A percentile compares a stretch with the other conserved stretches of the same genome.
Conservation (phyloP, 2,888 invertebrate genomes). For the Acrocera orbiculus region DNA sequence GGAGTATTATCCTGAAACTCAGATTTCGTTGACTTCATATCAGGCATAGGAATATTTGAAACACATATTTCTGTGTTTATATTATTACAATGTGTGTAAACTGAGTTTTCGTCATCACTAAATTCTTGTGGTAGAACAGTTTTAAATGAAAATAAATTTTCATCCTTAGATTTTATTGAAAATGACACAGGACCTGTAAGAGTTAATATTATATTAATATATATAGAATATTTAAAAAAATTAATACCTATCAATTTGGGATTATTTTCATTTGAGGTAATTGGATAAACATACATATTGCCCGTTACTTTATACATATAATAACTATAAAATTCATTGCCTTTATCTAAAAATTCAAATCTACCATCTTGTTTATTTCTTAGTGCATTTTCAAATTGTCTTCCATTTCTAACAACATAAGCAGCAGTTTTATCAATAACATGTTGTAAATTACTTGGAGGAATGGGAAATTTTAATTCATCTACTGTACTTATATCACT, state of each 20-base stretch:
- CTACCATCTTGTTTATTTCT: constrained; percentile 67
- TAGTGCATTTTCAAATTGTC: constrained; percentile 78
- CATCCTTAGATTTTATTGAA: constrained; percentile 67
- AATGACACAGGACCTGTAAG: constrained; percentile 60
- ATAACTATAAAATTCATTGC: constrained; percentile 61
- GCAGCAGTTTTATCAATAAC: constrained; percentile 94
- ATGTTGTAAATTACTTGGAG: constrained; percentile 65
- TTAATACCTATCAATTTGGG: constrained; percentile 19
- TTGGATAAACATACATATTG: constrained; percentile 15
- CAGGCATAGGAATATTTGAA: not conserved
- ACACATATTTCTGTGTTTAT: not conserved
- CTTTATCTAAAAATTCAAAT: constrained; percentile 69
- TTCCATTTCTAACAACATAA: constrained; percentile 90
- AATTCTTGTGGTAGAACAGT: constrained; percentile 61
- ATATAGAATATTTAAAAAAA: not conserved
- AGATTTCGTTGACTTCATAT: too few species aligned
- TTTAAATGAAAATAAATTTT: constrained; percentile 45
- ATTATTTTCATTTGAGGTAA: constrained; percentile 3
- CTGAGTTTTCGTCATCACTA: constrained; percentile 55
- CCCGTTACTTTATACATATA: constrained; percentile 47
- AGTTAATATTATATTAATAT: constrained; percentile 4
- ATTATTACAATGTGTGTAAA: too few species aligned
- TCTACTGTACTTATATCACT: constrained; percentile 11
- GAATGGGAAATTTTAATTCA: constrained; percentile 35
- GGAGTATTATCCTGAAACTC: too few species aligned